These are phyloP conservation scores for Formicarius rufipectus DNA, from an alignment of 2,113 vertebrate genomes.

Conservation along the genomic window DNA sequence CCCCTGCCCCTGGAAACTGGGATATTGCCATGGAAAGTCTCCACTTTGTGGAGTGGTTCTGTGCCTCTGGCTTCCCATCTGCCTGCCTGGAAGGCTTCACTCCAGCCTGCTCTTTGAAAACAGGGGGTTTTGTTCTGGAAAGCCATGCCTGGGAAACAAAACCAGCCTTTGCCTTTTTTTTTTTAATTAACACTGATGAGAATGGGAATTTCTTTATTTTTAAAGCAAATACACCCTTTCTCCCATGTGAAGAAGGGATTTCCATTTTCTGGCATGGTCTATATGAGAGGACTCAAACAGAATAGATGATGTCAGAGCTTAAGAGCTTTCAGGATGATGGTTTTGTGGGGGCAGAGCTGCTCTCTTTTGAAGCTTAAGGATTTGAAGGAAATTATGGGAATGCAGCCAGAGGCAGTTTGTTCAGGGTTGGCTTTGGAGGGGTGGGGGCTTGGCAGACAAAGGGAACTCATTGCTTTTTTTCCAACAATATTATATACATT, in stretches of 20 bases:
- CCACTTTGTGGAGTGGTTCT: not conserved
- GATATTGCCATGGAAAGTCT: not conserved
- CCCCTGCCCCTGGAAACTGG: not conserved
- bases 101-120: not conserved
- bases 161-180: not conserved
- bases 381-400: slow-evolving; percentile 54
- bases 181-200: not conserved
- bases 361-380: slow-evolving; percentile 57
- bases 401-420: not conserved
- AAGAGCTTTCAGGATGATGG: slow-evolving; percentile 48
- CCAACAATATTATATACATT: not conserved
- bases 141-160: not conserved
- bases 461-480: not conserved
- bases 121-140: not conserved
- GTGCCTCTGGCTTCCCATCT: slow-evolving; percentile 18
- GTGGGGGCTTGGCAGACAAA: not conserved
- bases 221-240: rapidly evolving
- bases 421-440: not conserved
- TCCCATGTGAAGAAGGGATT: not conserved
- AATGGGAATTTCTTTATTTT: not conserved
- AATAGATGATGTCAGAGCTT: slow-evolving; percentile 55
- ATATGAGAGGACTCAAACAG: not conserved
- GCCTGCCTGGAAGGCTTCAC: slow-evolving; percentile 45
- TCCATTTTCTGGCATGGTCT: slow-evolving; percentile 38
- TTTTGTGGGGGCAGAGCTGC: slow-evolving; percentile 21